Base-by-base conservation (phyloP, 2,113 vertebrate species). In the Trinectes maculatus region DNA sequence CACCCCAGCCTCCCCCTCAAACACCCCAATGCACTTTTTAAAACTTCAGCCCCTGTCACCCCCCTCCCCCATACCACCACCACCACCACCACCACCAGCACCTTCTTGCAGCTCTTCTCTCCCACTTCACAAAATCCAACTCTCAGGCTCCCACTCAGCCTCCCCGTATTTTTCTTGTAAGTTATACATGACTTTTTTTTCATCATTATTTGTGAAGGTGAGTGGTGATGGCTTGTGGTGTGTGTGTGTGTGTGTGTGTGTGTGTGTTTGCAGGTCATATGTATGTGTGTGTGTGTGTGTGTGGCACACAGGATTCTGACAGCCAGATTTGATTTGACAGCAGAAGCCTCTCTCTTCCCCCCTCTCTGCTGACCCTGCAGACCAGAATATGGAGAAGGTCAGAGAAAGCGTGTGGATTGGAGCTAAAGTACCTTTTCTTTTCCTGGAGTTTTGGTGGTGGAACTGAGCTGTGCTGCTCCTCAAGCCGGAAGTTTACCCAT, bases 301-400 rank as follows among this genome's bases (percentile, higher is more conserved):
- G 67, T 36, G 67, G 33, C 25, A 5, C 37, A 52, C 21, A 55
- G 34, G 36, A 55, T 13, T 52, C 68, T 67, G 68, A 74, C 67
- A 85, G 47, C 49, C 47, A 72, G 69, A 80, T 83, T 61, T 78
- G 72, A 86, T 83, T 69, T 78, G 82, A 84, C 70, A 87, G 77
- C 59, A 74, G 55, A 77, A 48, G 22, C 51, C 37, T 68, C 56
- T 60, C 21, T 15, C 12, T 55, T 26, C 71, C 53, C 71, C 53
- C 71, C 24, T 61, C 68, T 73, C 57, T 59, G 59, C 49, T 79
- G 83, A 86, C 83, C 71, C 57, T 40, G 65, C 67, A 79, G 66
- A 52, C 37, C 52, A 29, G 37, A 51, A 36, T 15, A 25, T 37
- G 21, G 36, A 54, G 16, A 62, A 22, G 33, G 39, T 10, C n/a